These are phyloP conservation scores for Nansenia antarctica DNA, from an alignment of 2,113 vertebrate genomes.

Conservation along the genomic window DNA sequence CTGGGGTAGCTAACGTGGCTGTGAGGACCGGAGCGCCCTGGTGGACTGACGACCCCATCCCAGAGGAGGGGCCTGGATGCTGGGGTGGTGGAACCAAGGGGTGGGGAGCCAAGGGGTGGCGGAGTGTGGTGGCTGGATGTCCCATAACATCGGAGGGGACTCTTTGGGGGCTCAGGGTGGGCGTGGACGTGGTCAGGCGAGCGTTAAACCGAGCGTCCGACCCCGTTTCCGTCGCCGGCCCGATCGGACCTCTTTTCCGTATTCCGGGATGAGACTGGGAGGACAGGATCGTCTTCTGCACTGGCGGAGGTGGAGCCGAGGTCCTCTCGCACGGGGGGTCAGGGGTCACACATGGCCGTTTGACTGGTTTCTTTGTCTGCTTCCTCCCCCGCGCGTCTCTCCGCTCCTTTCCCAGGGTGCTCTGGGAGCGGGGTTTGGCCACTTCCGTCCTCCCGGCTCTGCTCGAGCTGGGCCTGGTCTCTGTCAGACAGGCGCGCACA, in stretches of 20 bases:
- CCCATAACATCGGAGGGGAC: background rate
- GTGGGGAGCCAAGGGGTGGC: background rate
- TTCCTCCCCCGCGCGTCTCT: conserved; percentile 68
- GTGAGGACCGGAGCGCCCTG: background rate
- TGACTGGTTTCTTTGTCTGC: conserved; percentile 55
- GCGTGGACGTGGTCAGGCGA: conserved; percentile 54
- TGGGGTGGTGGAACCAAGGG: background rate
- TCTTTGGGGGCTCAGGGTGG: conserved; percentile 37
- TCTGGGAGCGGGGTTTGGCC: conserved; percentile 34
- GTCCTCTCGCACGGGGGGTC: background rate
- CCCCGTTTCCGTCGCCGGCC: background rate
- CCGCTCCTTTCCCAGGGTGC: conserved; percentile 34
- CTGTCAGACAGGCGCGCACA: conserved; percentile 38
- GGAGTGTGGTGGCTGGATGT: background rate
- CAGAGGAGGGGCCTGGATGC: background rate
- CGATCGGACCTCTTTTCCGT: background rate
- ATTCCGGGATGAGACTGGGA: conserved; percentile 11
- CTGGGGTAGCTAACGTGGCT: background rate
- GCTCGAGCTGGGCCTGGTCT: conserved; percentile 53
- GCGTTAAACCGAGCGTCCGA: conserved; percentile 33
- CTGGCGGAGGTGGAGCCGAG: conserved; percentile 33
- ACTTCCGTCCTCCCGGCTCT: conserved; percentile 18
- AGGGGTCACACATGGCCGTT: conserved; percentile 50
- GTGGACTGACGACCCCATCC: conserved; percentile 4
- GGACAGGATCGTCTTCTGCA: conserved; percentile 31